Percentiles rank a stretch among this genome's conserved stretches.
phyloP scores from a whole-genome alignment of 1,140 invertebrate genomes.

The Aphidius ervi region DNA sequence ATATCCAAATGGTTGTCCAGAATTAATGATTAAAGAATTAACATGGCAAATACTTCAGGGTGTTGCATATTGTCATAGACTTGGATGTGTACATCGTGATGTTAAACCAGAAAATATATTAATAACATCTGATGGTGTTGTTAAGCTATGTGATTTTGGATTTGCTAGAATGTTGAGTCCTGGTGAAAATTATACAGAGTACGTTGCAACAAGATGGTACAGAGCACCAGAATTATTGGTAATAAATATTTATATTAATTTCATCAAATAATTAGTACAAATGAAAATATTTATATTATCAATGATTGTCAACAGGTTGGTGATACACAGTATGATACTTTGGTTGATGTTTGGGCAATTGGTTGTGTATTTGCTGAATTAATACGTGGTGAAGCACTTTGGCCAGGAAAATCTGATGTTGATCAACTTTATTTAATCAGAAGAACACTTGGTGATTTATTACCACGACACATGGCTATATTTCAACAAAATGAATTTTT shows the following conservation, averaged over 20 bases:
- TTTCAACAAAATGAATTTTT: conserved; percentile 96
- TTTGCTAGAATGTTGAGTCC: conserved; percentile 96
- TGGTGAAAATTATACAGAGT: conserved; percentile 98
- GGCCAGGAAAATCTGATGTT: conserved; percentile 97
- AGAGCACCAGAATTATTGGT: conserved; percentile 87
- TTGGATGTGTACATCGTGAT: conserved; percentile 95
- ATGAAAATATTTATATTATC: too few species aligned
- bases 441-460: conserved; percentile 84
- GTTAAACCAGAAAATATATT: conserved; percentile 99
- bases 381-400: conserved; percentile 89
- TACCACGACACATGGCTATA: conserved; percentile 90
- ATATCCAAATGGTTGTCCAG: conserved; percentile 77
- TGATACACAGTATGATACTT: conserved; percentile 93
- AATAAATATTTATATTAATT: conserved; percentile 15
- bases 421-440: conserved; percentile 96
- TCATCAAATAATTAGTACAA: too few species aligned
- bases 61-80: conserved; percentile 92
- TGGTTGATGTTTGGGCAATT: conserved; percentile 97
- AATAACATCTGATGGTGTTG: conserved; percentile 87
- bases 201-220: conserved; percentile 99
- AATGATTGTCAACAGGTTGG: conserved; percentile 63
- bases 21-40: conserved; percentile 84
- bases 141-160: conserved; percentile 98
- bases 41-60: conserved; percentile 94
- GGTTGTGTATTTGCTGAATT: conserved; percentile 95